Conservation (phyloP, 1,140 invertebrate species). For the Heliconius himera region DNA sequence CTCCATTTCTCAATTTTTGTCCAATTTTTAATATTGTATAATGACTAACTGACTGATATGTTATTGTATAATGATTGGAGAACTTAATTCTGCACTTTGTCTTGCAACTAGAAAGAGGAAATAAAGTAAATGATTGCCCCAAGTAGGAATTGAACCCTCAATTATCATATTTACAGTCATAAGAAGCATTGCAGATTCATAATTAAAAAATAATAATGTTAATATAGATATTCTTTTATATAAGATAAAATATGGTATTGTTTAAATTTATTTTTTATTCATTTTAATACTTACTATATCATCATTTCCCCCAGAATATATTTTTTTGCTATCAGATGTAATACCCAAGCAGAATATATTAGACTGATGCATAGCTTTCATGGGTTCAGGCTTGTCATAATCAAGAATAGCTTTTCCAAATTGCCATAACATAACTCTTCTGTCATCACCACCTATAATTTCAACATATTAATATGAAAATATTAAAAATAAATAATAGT, state of each 20-base stretch:
- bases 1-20: too few species aligned
- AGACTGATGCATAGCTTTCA: conserved; percentile 93
- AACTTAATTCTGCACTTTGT: too few species aligned
- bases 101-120: too few species aligned
- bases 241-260: neutral
- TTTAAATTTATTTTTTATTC: too few species aligned
- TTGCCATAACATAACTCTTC: conserved; percentile 94
- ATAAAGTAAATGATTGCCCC: too few species aligned
- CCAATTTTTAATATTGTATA: too few species aligned
- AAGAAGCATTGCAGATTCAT: too few species aligned
- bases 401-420: conserved; percentile 89
- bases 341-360: conserved; percentile 97
- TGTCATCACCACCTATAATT: conserved; percentile 92
- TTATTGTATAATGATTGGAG: too few species aligned
- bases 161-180: too few species aligned
- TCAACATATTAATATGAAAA: neutral
- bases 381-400: conserved; percentile 84
- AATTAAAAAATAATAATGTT: too few species aligned
- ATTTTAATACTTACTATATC: conserved; percentile 87
- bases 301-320: conserved; percentile 97
- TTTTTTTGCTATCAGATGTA: conserved; percentile 88
- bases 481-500: neutral
- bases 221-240: neutral
- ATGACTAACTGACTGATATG: too few species aligned
- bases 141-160: too few species aligned